These are phyloP conservation scores for Adelognathus sp. DNA, from an alignment of 2,888 invertebrate genomes.

Conservation along the genomic window DNA sequence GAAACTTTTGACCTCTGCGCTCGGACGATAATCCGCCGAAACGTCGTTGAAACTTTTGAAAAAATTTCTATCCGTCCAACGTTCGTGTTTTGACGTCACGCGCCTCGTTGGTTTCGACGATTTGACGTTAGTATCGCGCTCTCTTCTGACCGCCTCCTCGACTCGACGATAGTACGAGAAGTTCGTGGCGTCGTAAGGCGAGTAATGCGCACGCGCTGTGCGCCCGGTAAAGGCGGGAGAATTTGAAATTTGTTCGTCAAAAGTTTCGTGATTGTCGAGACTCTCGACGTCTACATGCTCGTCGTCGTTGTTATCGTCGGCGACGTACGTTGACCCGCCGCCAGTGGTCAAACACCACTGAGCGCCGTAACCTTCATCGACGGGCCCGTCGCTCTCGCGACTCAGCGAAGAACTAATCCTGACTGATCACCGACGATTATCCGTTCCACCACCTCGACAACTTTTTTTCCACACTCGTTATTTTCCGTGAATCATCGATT, in stretches of 20 bases:
- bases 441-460: neutral
- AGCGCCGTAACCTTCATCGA: constrained; percentile 57
- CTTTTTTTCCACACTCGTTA: neutral
- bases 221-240: neutral
- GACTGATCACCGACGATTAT: constrained; percentile 29
- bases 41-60: neutral
- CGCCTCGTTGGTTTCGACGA: neutral
- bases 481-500: too few relatives aligned
- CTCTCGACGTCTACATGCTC: constrained; percentile 63
- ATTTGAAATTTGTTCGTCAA: too few relatives aligned
- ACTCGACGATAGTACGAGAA: constrained; percentile 41
- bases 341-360: constrained; percentile 42
- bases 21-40: neutral
- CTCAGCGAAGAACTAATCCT: constrained; percentile 61
- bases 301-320: constrained; percentile 27
- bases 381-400: constrained; percentile 56
- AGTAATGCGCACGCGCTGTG: neutral
- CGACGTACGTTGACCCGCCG: constrained; percentile 16
- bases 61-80: neutral
- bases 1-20: neutral
- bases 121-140: neutral
- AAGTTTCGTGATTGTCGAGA: constrained; percentile 41
- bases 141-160: constrained; percentile 37
- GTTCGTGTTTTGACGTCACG: neutral
- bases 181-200: constrained; percentile 20